Base-by-base conservation (phyloP, 2,113 vertebrate genomes). In the Neolamprologus variostigma region DNA sequence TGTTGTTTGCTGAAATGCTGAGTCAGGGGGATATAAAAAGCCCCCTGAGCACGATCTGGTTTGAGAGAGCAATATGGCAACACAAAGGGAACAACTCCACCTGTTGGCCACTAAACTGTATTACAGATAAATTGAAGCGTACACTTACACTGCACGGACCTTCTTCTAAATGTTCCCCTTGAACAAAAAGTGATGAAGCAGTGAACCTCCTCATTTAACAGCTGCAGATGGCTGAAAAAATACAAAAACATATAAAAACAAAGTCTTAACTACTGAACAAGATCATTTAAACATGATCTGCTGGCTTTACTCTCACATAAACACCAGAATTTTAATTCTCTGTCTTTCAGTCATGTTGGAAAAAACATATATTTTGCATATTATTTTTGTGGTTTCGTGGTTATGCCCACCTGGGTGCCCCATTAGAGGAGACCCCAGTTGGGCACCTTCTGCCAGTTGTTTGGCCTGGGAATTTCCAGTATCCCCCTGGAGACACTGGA, bases 161-260 rank as follows among this genome's bases (percentile, higher is more conserved):
- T 19, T 86, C 85, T 19, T 55, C 82, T 79, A 45, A 84, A 50
- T 54, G 13, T 17, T 76, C 80, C 61, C 79, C 55, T n/a, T 51
- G 53, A 78, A 55, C 78, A 28, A 91, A 88, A 63, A 89, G 42
- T 5, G 78, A 89, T 55, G 87, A 85, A 59, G 89, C 61, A 16
- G 89, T 89, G 81, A 89, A 4, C 57, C 84, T 87, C 90, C 89
- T 91, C 93, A 94, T 94, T 88, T 73, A 89, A 47, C 47, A 63
- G 83, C 51, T 84, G 26, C 45, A 53, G 16, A 19, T 71, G 5
- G 13, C 82, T 89, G 28, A 83, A 90, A 45, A 76, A 73, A 45
- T 73, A 45, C 7, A 4, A 51, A 3, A 13, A 40, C 3, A 42
- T 9, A 71, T 42, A 71, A 45, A 47, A 9, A 84, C 7, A 85